These are phyloP conservation scores for Homarus gammarus DNA, from an alignment of 2,888 invertebrate genomes.

Conservation along the genomic window DNA sequence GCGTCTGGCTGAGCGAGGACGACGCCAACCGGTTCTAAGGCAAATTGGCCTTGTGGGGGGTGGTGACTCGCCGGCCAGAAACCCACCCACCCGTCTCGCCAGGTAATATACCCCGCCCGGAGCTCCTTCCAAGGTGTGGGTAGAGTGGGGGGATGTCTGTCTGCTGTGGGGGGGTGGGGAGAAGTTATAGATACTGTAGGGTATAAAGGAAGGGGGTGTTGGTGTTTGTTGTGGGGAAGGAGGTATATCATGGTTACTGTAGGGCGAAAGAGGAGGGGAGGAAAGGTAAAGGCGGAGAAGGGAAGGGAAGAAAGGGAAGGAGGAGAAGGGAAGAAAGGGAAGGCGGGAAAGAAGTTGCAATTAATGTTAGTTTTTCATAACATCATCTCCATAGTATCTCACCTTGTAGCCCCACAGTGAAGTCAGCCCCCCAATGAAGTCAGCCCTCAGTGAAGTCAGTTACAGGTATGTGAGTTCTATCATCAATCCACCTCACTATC, in stretches of 20 bases:
- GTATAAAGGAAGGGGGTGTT: background rate
- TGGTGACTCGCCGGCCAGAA: conserved; percentile 63
- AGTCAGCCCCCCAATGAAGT: too few species aligned
- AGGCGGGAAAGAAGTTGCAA: too few species aligned
- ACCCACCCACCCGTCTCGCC: conserved; percentile 3
- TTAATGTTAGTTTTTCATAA: too few species aligned
- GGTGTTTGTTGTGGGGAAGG: too few species aligned
- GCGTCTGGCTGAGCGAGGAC: conserved; percentile 65
- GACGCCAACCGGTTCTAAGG: conserved; percentile 69
- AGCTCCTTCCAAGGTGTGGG: background rate
- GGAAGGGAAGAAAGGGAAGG: too few species aligned
- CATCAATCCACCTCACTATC: too few species aligned
- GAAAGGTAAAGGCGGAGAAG: conserved; percentile 5
- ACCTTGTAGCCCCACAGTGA: too few species aligned
- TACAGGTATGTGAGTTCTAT: too few species aligned
- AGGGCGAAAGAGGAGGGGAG: background rate
- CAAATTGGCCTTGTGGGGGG: conserved; percentile 70
- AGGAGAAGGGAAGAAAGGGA: too few species aligned
- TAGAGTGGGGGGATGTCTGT: background rate
- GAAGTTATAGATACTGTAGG: background rate
- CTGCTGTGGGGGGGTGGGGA: background rate
- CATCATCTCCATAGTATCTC: too few species aligned
- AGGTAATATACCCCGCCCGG: background rate
- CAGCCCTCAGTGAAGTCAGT: too few species aligned
- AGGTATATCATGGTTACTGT: too few species aligned